Evolutionary conservation across 2,113 vertebrate species (phyloP), one percentile per base, ranked within the genome.

Genomic region (Ariopsis seemanni): DNA sequence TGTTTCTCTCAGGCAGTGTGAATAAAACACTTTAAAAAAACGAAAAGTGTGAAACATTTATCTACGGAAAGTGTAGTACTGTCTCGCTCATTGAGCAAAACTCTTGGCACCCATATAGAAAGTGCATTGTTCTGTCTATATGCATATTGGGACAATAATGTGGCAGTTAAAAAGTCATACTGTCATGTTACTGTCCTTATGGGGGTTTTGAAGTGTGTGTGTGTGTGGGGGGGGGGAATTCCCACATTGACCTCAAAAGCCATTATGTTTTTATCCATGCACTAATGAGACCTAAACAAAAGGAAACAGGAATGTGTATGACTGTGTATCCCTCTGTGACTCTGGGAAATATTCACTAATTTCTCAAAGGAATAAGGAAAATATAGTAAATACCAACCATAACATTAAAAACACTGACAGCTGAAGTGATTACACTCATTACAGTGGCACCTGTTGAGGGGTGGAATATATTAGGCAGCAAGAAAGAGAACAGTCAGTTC

Each of bases 11-110:
- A 50, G 22, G 25, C 30, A 83, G 5, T 20, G 17, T 84, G 48
- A 87, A 89, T 90, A 85, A 89, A 89, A 82, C 10, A 80, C 63
- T 17, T 78, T 53, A 6, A 15, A 8, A 78, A 42, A 78, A 11
- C 10, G 0, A 50, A 53, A 53, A 78, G 22, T 8, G 48, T 53
- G 50, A 78, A 78, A 77, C n/a, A 15, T 8, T 0, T 48, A 22
- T 34, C 18, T 18, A 57, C 71, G 48, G n/a, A 71, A 71, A 10
- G 15, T 48, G 48, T 69, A 62, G 34, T 15, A 15, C 58, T 80
- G 14, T n/a, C 30, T 74, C 2, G 27, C 25, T 12, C 34, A 0
- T 22, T 5, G 12, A 12, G 25, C 50, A 53, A 78, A 78, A 53
- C 22, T 78, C 0, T 78, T 78, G 75, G 75, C 50, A 78, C 50